These are phyloP conservation scores for Micrasema longulum DNA, from an alignment of 1,140 invertebrate species.

Conservation along the genomic window DNA sequence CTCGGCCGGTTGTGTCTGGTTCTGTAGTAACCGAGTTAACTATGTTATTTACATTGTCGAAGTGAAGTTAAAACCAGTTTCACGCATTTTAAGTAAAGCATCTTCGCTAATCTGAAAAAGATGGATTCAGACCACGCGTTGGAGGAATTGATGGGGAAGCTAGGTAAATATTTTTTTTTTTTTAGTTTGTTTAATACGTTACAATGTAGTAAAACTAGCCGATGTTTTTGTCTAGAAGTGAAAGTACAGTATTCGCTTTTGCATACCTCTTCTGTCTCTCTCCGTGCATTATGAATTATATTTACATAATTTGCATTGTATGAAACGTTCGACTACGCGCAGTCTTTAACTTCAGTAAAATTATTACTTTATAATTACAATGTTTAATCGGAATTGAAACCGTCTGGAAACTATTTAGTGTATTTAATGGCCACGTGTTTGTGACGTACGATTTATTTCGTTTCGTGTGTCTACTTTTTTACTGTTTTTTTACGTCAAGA, in stretches of 20 bases:
- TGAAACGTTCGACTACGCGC: too few relatives aligned
- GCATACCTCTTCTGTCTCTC: background rate
- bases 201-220: background rate
- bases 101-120: conserved; percentile 10
- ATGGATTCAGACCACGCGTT: conserved; percentile 75
- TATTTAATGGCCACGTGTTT: background rate
- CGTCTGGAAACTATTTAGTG: too few relatives aligned
- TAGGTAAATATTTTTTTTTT: conserved; percentile 63
- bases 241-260: background rate
- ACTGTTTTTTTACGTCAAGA: background rate
- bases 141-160: conserved; percentile 76
- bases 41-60: background rate
- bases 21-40: background rate
- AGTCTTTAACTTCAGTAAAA: too few relatives aligned
- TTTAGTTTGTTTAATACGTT: background rate
- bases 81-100: background rate
- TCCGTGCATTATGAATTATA: background rate
- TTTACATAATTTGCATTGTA: too few relatives aligned
- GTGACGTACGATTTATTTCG: background rate
- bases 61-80: conserved; percentile 4
- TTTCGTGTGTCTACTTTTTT: background rate
- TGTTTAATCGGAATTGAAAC: too few relatives aligned
- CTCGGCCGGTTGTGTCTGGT: conserved; percentile 25
- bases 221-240: conserved; percentile 2
- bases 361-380: too few relatives aligned